Conservation (phyloP, 2,797 vertebrate species). For the Anas georgica region DNA sequence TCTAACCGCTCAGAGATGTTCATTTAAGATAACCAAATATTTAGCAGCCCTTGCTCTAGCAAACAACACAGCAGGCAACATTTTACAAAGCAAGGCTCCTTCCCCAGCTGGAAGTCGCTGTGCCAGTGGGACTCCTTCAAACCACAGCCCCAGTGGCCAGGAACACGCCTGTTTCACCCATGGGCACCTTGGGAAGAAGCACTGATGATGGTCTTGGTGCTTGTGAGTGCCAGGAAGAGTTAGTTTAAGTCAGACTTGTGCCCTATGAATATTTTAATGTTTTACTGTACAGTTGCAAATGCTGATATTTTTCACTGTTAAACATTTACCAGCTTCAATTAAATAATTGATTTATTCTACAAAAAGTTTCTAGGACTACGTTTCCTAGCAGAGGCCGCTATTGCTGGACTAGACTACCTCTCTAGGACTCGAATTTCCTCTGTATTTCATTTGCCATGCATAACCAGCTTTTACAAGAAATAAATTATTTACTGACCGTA, state of each 20-base stretch:
- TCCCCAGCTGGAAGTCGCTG: background rate
- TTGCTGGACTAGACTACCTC: background rate
- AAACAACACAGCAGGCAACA: rapidly evolving
- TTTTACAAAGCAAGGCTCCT: background rate
- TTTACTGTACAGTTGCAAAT: background rate
- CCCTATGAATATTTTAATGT: background rate
- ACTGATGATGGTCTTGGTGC: background rate
- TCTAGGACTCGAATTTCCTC: background rate
- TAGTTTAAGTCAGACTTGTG: background rate
- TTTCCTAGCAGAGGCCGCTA: background rate
- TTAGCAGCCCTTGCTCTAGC: background rate
- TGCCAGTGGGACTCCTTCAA: background rate
- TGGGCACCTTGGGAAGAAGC: background rate
- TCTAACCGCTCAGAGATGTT: background rate
- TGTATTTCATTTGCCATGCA: background rate
- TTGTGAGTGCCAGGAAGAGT: background rate
- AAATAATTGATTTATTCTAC: background rate
- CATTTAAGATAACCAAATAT: background rate
- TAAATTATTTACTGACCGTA: background rate
- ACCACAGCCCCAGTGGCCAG: background rate
- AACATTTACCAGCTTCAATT: background rate
- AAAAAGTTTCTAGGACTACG: background rate
- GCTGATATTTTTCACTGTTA: background rate
- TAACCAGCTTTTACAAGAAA: background rate
- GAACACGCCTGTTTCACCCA: background rate